These are phyloP conservation scores for Sinella curviseta DNA, from an alignment of 1,140 invertebrate species.

Conservation along the genomic window DNA sequence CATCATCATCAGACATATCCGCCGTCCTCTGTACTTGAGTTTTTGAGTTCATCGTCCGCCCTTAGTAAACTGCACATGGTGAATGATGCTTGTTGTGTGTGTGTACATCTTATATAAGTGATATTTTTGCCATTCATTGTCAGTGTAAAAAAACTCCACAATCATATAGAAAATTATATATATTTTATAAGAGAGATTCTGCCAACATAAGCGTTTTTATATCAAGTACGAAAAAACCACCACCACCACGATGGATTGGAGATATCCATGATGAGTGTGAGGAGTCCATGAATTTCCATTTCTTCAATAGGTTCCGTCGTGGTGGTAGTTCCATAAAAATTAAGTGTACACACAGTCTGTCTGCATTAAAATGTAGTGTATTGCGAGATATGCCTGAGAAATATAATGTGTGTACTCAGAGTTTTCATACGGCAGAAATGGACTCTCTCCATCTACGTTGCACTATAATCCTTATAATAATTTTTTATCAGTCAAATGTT, in stretches of 20 bases:
- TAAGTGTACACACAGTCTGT: no score
- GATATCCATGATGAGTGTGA: background rate
- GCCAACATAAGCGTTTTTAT: no score
- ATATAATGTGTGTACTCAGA: no score
- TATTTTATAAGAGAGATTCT: no score
- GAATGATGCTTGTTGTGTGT: background rate
- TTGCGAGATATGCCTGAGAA: no score
- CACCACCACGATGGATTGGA: background rate
- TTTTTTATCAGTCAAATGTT: slow-evolving; percentile 17
- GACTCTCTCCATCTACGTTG: background rate
- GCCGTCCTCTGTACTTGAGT: slow-evolving; percentile 4
- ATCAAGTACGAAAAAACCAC: background rate
- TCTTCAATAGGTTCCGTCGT: background rate
- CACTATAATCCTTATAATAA: background rate
- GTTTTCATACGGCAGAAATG: background rate
- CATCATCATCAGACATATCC: slow-evolving; percentile 18
- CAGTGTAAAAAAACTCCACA: no score
- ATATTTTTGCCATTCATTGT: background rate
- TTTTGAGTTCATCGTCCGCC: slow-evolving; percentile 21
- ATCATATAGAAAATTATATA: no score
- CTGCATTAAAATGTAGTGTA: no score
- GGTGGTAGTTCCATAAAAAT: background rate
- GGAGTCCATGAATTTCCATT: background rate
- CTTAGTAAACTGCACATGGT: slow-evolving; percentile 3
- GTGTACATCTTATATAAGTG: background rate